A percentile compares a stretch with the other conserved stretches of the same genome.
These are phyloP conservation scores for Scaptomyza graminum DNA, from an alignment of 1,140 invertebrate species.

Conservation along the genomic window DNA sequence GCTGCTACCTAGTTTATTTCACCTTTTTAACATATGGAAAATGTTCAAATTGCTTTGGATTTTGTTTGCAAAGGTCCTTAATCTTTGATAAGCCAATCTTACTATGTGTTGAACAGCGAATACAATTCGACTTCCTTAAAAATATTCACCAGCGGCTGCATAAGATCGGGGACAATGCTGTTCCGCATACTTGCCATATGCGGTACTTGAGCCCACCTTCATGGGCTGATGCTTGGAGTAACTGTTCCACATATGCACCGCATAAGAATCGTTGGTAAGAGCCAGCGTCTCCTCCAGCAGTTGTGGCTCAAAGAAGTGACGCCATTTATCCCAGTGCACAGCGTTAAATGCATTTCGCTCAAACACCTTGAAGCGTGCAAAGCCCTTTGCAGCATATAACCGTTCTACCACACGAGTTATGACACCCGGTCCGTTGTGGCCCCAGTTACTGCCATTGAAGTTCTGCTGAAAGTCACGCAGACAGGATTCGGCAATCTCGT, in stretches of 20 bases:
- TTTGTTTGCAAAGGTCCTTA: conserved; percentile 4
- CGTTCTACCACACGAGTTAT: conserved; percentile 87
- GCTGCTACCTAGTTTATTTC: neutral
- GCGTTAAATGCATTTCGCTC: conserved; percentile 87
- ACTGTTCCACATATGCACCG: conserved; percentile 90
- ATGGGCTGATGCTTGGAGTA: conserved; percentile 85
- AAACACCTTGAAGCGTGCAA: conserved; percentile 87
- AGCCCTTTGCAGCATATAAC: conserved; percentile 85
- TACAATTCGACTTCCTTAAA: conserved; percentile 59
- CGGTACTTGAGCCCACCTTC: conserved; percentile 84
- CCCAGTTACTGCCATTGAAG: conserved; percentile 88
- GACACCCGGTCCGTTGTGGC: conserved; percentile 89
- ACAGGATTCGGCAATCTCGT: conserved; percentile 86
- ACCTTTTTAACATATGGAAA: neutral
- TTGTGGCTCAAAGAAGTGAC: conserved; percentile 86
- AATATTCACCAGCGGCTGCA: conserved; percentile 84
- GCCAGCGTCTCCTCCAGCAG: conserved; percentile 84
- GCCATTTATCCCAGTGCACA: conserved; percentile 87
- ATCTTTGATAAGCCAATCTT: conserved; percentile 5
- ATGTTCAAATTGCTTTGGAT: neutral
- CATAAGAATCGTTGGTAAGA: conserved; percentile 85
- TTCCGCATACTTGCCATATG: conserved; percentile 86
- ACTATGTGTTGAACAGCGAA: conserved; percentile 7
- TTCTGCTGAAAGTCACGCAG: conserved; percentile 86
- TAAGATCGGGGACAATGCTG: conserved; percentile 86